A percentile compares a stretch with the other conserved stretches of the same genome.
Conservation (phyloP, 2,113 vertebrate genomes). For the Podilymbus podiceps region DNA sequence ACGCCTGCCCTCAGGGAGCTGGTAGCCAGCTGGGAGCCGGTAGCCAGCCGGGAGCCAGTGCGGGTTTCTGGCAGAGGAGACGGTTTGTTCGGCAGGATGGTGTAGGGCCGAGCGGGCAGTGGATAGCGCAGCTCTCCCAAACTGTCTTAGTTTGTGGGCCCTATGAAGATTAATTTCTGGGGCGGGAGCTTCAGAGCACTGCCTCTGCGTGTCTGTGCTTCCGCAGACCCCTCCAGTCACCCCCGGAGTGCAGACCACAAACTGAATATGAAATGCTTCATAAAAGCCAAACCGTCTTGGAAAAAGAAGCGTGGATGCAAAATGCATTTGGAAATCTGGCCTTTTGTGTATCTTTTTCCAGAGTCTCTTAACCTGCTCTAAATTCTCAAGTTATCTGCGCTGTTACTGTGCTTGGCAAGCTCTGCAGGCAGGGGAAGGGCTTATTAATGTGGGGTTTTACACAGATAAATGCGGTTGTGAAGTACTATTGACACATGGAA, state of each 20-base stretch:
- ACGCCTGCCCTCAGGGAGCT: rapidly evolving
- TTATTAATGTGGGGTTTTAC: background rate
- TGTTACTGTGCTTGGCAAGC: background rate
- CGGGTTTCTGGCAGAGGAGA: background rate
- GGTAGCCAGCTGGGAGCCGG: background rate
- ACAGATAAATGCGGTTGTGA: background rate
- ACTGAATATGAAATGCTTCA: background rate
- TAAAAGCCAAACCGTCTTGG: background rate
- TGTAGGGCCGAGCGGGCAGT: background rate
- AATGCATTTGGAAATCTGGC: background rate
- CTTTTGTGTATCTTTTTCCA: background rate
- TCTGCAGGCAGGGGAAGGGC: background rate
- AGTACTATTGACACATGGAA: slow-evolving; percentile 14
- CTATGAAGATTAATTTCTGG: background rate
- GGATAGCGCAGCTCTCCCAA: background rate
- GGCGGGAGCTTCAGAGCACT: background rate
- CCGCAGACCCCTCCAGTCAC: background rate
- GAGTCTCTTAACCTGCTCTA: background rate
- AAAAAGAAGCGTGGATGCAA: background rate
- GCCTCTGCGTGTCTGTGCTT: background rate
- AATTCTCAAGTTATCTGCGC: background rate
- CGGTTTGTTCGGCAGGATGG: background rate
- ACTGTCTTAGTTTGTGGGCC: background rate
- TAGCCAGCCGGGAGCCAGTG: background rate
- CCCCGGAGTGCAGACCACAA: background rate